Percentiles rank a stretch among this genome's conserved stretches.
phyloP scores from a whole-genome alignment of 30 jellyfish, hydroid and myxozoan species.

The Turritopsis dohrnii region DNA sequence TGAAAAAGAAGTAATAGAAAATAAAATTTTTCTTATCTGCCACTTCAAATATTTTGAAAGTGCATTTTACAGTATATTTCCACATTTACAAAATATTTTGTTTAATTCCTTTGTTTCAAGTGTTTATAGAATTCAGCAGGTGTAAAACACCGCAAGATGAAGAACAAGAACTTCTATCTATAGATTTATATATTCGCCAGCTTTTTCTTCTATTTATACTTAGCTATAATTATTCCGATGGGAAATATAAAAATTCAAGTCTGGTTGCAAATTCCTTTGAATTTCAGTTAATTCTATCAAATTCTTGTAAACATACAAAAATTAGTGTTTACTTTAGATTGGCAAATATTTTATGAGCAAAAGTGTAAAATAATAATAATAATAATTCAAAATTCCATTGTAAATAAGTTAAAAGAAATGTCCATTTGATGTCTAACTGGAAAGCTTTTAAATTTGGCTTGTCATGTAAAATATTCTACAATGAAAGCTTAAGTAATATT shows the following conservation, averaged over 20 bases:
- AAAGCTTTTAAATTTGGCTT: neutral
- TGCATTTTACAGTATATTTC: neutral
- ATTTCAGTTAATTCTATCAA: neutral
- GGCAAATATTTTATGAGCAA: neutral
- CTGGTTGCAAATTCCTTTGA: neutral
- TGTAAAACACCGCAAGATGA: neutral
- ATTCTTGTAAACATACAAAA: neutral
- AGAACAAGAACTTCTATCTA: too few species aligned
- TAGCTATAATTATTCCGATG: neutral
- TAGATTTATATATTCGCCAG: neutral
- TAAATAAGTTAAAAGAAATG: neutral
- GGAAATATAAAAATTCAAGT: neutral
- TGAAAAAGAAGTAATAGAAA: too few species aligned
- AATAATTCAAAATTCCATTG: neutral
- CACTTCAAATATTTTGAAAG: neutral
- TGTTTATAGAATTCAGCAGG: neutral
- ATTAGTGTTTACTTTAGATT: neutral
- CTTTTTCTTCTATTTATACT: neutral
- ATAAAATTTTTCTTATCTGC: neutral
- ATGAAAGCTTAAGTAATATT: neutral
- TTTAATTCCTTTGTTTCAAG: neutral
- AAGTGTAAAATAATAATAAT: too few species aligned
- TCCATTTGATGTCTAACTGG: neutral
- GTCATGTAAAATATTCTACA: neutral
- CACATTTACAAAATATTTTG: neutral